Evolutionary conservation across 2,888 invertebrate genomes (phyloP), one percentile per base, ranked within the genome.

Genomic region (Prosapia bicincta): DNA sequence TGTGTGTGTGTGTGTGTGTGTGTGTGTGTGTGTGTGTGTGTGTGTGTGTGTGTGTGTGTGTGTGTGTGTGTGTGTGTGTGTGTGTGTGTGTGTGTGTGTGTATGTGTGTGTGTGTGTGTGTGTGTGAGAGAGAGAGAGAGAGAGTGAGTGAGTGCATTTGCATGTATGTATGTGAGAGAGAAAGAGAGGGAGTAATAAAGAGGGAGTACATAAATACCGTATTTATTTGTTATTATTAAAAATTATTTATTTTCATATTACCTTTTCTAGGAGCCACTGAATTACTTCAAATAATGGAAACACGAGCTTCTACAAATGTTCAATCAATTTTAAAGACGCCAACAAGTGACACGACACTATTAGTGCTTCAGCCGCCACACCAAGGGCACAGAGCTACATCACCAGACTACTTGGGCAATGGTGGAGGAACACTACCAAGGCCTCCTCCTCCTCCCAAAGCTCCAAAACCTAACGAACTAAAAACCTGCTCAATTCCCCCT

Each of bases 401-500:
- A 10, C 69, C 74, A 15, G 79, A 78, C 10, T 78, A 77, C 65
- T 67, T 76, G 13, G 77, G 75, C 77, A 70, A 70, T 23, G 69
- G 76, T 20, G 77, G 79, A 24, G 77, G 78, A 9, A 79, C 80
- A 15, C 72, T 81, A 1, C 81, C 81, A 0, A 72, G 80, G 38
- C 80, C 81, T 1, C 81, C 80, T 0, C 81, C 80, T 15, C 81
- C 80, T 20, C 80, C 81, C 5, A 81, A 80, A 69, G 77, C 78
- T n/a, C 89, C 89, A n/a, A 84, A 88, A 72, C 88, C 89, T 13
- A 89, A 88, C 13, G 65, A 43, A 43, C 43, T 71, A n/a, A 71
- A 71, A 66, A 28, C 71, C n/a, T 26, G 65, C 26, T 88, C 89
- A 23, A 87, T 88, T 0, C 88, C 88, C 0, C 85, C 71, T 85